Evolutionary conservation across 2,113 vertebrate species (phyloP), one percentile per base, ranked within the genome.

Genomic region (Columba janthina): DNA sequence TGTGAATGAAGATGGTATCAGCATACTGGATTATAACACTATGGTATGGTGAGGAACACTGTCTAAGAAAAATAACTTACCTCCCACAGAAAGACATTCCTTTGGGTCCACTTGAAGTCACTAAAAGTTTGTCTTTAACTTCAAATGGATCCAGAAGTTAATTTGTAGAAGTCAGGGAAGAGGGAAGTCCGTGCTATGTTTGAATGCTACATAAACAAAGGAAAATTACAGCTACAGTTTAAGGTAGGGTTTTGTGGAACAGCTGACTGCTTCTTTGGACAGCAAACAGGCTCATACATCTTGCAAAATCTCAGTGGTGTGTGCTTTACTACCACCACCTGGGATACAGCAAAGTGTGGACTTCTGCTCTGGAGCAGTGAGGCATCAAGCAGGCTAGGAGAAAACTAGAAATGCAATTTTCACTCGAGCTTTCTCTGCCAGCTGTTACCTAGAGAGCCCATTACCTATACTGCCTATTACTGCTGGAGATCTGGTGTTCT

Each of bases 1-100:
- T 66, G 98, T 99, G 96, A 98, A 97, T 80, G 99, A 99, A 97
- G 99, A 99, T 64, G 99, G 99, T 40, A 69, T 99, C 89, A 98
- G 97, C 94, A 97, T 99, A 79, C 96, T 99, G 94, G 98, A 99
- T 95, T 98, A 97, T 81, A 97, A 94, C 65, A 97, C 98, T 57
- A 99, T 99, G 99, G 99, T 99, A 96, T 88, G 98, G 92, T 91
- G 65, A 96, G 36, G 51, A 90, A 36, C 36, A 17, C 38, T 36
- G 15, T 60, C 50, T 53, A 65, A 90, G 54, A 62, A 88, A 75
- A 84, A 84, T 53, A 77, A 53, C 44, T 74, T 61, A 21, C 18
- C 50, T 81, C 40, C 69, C 76, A 53, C 44, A 66, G 74, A 70
- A 96, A 6, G 28, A 58, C 11, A 54, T 86, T 91, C 44, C 34